Conservation (phyloP, 2,113 vertebrate species). For the Pontoporia blainvillei region DNA sequence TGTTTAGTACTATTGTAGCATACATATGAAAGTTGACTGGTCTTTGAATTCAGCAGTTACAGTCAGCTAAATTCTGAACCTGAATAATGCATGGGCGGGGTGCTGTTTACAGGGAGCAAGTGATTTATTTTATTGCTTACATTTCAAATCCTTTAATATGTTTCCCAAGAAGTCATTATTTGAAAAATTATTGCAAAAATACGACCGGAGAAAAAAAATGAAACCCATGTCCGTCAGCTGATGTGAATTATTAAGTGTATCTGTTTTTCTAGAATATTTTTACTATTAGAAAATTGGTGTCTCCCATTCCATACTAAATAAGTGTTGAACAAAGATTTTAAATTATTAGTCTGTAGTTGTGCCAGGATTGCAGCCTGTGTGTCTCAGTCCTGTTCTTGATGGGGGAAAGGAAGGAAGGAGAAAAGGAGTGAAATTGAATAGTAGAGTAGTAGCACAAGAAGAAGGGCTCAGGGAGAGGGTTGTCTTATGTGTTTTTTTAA, state of each 20-base stretch:
- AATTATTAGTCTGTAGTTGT: not conserved
- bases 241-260: not conserved
- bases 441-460: not conserved
- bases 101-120: constrained; percentile 30
- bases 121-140: constrained; percentile 37
- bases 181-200: constrained; percentile 48
- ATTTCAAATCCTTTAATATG: constrained; percentile 29
- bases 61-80: constrained; percentile 18
- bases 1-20: not conserved
- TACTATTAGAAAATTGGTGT: not conserved
- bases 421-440: not conserved
- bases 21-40: not conserved
- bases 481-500: not conserved
- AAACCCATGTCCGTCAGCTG: not conserved
- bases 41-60: not conserved
- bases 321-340: not conserved
- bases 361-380: not conserved
- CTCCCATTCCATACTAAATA: not conserved
- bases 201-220: not conserved
- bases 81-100: constrained; percentile 17
- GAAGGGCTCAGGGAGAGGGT: not conserved
- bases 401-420: not conserved
- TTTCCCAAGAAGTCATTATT: constrained; percentile 51
- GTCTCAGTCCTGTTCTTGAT: not conserved
- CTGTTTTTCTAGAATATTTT: not conserved